Evolutionary conservation across 2,797 vertebrate species (phyloP).

Genomic region (Pagetopsis macropterus): DNA sequence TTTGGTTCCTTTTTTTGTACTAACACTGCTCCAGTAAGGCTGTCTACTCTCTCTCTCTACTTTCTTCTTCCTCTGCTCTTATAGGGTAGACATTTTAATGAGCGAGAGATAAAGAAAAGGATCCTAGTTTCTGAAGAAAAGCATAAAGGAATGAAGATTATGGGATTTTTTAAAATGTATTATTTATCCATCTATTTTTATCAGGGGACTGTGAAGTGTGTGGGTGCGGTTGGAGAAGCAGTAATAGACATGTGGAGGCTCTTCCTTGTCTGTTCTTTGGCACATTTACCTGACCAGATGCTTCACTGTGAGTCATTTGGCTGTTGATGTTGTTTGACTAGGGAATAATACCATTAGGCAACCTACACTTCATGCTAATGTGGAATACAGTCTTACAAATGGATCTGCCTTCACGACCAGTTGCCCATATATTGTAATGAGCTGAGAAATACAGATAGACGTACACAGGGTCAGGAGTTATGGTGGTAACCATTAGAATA

Average conservation of each 20-base stretch:
- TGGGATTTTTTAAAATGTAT: constrained; percentile 43
- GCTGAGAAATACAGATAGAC: constrained; percentile 33
- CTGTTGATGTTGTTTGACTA: constrained; percentile 45
- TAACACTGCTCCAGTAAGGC: constrained; percentile 44
- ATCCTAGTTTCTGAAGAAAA: constrained; percentile 53
- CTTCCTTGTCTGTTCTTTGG: constrained; percentile 44
- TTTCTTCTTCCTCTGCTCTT: constrained; percentile 49
- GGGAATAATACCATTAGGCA: constrained; percentile 46
- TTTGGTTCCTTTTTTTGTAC: constrained; percentile 41
- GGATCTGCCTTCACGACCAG: constrained; percentile 7
- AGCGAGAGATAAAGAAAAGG: constrained; percentile 61
- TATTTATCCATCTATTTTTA: constrained; percentile 60
- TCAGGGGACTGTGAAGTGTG: constrained; percentile 63
- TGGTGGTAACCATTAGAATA: constrained; percentile 42
- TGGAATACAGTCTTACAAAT: constrained; percentile 16
- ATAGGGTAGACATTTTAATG: constrained; percentile 65
- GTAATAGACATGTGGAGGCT: constrained; percentile 55
- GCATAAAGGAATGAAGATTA: constrained; percentile 62
- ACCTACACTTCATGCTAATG: constrained; percentile 43
- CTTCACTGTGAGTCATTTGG: constrained; percentile 57
- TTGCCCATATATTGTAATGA: constrained; percentile 21
- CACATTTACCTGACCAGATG: constrained; percentile 61
- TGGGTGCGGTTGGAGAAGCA: constrained; percentile 62
- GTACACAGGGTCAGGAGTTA: constrained; percentile 23
- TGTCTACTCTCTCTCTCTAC: constrained; percentile 39